These are phyloP conservation scores for Cyanocitta stelleri DNA, from an alignment of 2,113 vertebrate genomes.

Conservation along the genomic window DNA sequence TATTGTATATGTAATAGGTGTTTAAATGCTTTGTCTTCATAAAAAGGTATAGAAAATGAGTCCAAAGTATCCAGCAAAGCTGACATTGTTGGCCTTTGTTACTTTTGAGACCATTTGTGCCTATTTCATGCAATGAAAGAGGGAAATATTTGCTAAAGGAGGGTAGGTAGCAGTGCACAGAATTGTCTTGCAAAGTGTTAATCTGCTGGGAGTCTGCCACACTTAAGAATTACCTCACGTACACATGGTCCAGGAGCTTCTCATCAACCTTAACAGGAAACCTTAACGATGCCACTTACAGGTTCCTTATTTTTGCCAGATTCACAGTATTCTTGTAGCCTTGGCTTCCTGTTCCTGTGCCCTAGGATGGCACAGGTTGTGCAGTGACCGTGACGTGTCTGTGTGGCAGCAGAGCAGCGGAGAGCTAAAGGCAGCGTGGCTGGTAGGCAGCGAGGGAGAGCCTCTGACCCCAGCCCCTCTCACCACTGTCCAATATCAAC, in stretches of 20 bases:
- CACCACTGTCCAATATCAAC: not conserved
- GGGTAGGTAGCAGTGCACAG: not conserved
- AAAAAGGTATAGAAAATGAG: not conserved
- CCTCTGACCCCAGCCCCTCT: accelerated
- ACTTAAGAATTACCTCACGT: accelerated
- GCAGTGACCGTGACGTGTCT: accelerated
- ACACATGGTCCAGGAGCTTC: not conserved
- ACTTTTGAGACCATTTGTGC: not conserved
- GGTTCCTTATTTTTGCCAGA: not conserved
- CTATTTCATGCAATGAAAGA: not conserved
- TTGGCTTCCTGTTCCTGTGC: not conserved
- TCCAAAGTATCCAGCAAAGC: not conserved
- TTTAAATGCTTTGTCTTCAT: not conserved
- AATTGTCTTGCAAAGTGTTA: not conserved
- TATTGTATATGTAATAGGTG: not conserved
- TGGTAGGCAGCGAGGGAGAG: not conserved
- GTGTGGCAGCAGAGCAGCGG: not conserved
- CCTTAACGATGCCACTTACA: not conserved
- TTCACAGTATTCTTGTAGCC: not conserved
- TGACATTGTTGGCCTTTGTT: not conserved
- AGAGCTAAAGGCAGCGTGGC: not conserved
- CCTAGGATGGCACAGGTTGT: not conserved
- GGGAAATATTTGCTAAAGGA: not conserved
- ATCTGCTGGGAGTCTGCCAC: not conserved
- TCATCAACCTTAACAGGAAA: not conserved